Base-by-base conservation (phyloP, 1,140 invertebrate species). In the Drosophila ironensis region DNA sequence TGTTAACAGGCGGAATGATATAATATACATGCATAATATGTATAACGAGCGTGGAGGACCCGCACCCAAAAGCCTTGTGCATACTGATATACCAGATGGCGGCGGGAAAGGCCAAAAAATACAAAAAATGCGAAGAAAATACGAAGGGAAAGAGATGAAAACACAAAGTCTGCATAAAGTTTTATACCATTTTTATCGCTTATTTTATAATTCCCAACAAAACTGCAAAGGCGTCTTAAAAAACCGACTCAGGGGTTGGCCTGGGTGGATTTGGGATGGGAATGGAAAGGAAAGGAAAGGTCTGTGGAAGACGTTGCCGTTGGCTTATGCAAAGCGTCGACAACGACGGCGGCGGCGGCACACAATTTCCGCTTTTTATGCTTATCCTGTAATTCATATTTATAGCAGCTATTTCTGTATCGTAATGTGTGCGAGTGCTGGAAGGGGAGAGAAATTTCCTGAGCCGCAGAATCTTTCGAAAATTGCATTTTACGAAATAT, bases 331-430 rank as follows among this genome's bases (percentile, higher is more conserved):
- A 86, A 84, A 84, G 40, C 70, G 69, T 56, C 44, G 64, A 37
- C 75, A 45, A 63, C 37, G 73, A 16, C 37, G 52, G 30, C 61
- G 57, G 30, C 61, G 57, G 51, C 80, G 80, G 59, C 75, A 78
- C 81, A 87, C 81, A 86, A 87, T 86, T 86, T 86, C 81, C 81
- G 81, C 74, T 75, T 86, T 87, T 86, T 86, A 81, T 81, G 80
- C 80, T 86, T 86, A 86, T 86, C 80, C 81, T 81, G 80, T 86
- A 86, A 86, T 86, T 86, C 80, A 87, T 86, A 86, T 86, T 86
- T 86, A 86, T 87, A 86, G 75, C 75, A 75, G 80, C 80, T 87
- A 80, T 80, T 84, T 84, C 69, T 75, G 71, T 72, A 74, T 68
- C 70, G 64, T 69, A 82, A 72, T 66, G 42, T 70, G 53, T 37